These are phyloP conservation scores for Metridium senile DNA, from an alignment of 92 coral and sea anemone species.

Conservation along the genomic window DNA sequence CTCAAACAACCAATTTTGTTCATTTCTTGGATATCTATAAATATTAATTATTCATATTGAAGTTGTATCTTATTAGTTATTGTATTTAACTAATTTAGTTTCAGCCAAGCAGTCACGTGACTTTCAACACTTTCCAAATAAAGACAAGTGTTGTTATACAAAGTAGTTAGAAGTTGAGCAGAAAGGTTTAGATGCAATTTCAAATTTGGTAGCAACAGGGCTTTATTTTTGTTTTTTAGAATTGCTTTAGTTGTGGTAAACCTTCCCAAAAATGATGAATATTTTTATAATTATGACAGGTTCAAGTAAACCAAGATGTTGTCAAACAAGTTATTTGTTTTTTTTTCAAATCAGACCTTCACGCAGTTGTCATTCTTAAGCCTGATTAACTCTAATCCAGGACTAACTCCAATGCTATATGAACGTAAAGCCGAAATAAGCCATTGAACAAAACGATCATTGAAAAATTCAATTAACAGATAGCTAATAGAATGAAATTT, in stretches of 20 bases:
- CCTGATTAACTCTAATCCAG: not conserved
- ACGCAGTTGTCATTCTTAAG: not conserved
- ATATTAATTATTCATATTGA: slow-evolving; percentile 14
- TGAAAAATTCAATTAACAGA: no score
- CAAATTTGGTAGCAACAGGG: not conserved
- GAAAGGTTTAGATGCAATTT: not conserved
- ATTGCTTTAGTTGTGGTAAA: not conserved
- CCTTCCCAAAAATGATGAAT: not conserved
- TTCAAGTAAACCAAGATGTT: not conserved
- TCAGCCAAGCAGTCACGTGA: slow-evolving; percentile 29
- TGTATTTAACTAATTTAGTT: slow-evolving; percentile 13
- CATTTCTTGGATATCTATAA: not conserved
- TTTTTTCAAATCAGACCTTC: no score
- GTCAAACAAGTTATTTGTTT: not conserved
- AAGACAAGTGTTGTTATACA: not conserved
- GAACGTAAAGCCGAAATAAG: no score
- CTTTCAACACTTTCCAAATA: not conserved
- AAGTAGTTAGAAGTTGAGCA: no score
- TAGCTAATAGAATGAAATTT: no score
- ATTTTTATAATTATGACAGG: not conserved
- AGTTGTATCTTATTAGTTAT: not conserved
- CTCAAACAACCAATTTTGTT: slow-evolving; percentile 26
- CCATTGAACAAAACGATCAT: no score
- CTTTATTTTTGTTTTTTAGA: not conserved
- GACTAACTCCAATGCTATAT: not conserved